phyloP scores from a whole-genome alignment of 2,888 invertebrate species.

The Dastarcus helophoroides region DNA sequence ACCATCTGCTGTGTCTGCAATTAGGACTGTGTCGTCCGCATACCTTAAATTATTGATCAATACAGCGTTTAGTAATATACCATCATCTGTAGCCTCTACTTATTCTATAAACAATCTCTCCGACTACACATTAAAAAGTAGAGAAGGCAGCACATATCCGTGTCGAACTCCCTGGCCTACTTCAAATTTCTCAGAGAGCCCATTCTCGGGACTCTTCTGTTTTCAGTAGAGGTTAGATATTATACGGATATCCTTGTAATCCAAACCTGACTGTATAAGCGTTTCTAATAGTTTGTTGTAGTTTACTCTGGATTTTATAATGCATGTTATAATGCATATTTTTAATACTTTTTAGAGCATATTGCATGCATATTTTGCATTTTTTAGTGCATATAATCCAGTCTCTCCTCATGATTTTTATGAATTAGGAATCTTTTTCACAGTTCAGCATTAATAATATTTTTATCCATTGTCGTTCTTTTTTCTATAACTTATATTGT shows the following conservation, averaged over 20 bases:
- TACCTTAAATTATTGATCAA: too few relatives aligned
- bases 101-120: background rate
- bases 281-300: constrained; percentile 2
- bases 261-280: constrained; percentile 4
- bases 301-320: too few relatives aligned
- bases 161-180: too few relatives aligned
- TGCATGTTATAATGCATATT: too few relatives aligned
- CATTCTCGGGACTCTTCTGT: constrained; percentile 4
- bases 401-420: too few relatives aligned
- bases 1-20: constrained; percentile 3
- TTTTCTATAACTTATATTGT: too few relatives aligned
- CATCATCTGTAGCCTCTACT: constrained; percentile 4
- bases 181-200: constrained; percentile 4
- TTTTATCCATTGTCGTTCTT: too few relatives aligned
- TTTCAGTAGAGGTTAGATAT: constrained; percentile 4
- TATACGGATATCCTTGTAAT: constrained; percentile 2
- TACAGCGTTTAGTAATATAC: constrained; percentile 4
- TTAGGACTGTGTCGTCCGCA: constrained; percentile 5
- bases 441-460: too few relatives aligned
- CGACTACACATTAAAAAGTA: background rate
- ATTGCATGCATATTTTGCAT: too few relatives aligned
- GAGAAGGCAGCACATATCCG: background rate
- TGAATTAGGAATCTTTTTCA: too few relatives aligned
- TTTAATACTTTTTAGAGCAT: too few relatives aligned
- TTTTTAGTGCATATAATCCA: too few relatives aligned